Conservation (phyloP, 2,797 vertebrate genomes). For the Megaceryle alcyon region DNA sequence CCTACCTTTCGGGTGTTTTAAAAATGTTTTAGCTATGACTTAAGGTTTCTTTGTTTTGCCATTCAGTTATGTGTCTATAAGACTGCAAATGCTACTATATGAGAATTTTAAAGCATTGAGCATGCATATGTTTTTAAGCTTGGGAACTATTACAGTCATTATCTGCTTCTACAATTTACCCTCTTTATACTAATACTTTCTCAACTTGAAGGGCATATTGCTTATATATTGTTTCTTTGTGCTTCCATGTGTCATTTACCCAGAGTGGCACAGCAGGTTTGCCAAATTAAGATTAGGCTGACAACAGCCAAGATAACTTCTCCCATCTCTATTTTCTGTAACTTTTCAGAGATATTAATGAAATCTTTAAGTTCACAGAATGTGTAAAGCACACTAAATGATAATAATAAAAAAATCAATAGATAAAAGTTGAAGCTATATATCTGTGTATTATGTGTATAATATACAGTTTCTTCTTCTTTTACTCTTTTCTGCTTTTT, state of each 20-base stretch:
- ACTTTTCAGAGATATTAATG: neutral
- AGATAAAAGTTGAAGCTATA: neutral
- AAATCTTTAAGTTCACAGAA: neutral
- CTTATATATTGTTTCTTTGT: neutral
- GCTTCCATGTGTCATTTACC: neutral
- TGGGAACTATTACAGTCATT: constrained; percentile 26
- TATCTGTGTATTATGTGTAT: neutral
- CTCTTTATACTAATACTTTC: constrained; percentile 15
- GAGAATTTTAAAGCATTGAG: constrained; percentile 16
- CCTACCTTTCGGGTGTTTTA: neutral
- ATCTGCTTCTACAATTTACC: constrained; percentile 14
- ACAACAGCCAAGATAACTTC: neutral
- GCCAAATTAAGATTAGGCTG: neutral
- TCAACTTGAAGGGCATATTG: constrained; percentile 14
- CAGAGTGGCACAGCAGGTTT: neutral
- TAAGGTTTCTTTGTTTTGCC: constrained; percentile 28
- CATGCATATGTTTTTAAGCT: constrained; percentile 18
- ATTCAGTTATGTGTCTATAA: constrained; percentile 27
- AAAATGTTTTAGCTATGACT: neutral
- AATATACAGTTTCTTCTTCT: neutral
- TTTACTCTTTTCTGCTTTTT: neutral
- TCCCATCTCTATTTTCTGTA: neutral
- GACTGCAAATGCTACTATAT: constrained; percentile 14
- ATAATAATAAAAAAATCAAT: neutral
- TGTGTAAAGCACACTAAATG: neutral